Evolutionary conservation across 2,113 vertebrate species (phyloP).

Genomic region (Embiotoca jacksoni): DNA sequence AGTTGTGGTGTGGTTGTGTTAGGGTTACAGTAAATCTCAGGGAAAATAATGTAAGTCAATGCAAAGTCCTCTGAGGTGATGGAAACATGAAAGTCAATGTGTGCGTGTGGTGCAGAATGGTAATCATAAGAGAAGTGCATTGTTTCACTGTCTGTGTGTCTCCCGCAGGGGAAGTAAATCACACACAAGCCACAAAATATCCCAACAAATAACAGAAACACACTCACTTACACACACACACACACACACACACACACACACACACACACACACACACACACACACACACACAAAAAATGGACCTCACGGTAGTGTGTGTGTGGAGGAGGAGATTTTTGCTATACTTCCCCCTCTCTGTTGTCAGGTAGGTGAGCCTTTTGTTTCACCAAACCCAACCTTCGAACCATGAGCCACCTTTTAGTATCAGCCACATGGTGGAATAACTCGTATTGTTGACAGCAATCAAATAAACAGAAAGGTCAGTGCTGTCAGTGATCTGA

Average conservation of each 20-base stretch:
- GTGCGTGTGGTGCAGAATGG: not conserved
- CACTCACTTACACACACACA: conserved; percentile 8
- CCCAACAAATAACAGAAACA: conserved; percentile 26
- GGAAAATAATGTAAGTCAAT: not conserved
- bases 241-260: conserved; percentile 38
- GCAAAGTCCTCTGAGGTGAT: not conserved
- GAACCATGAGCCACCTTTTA: conserved; percentile 45
- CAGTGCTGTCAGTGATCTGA: conserved; percentile 7
- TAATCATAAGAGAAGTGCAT: conserved; percentile 64
- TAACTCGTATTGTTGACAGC: conserved; percentile 36
- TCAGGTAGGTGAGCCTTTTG: conserved; percentile 21
- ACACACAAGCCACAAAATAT: conserved; percentile 55
- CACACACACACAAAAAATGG: conserved; percentile 37
- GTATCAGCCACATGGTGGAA: conserved; percentile 46
- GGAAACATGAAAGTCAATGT: conserved; percentile 3
- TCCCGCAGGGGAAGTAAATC: conserved; percentile 65
- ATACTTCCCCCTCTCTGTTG: conserved; percentile 51
- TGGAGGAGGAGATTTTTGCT: conserved; percentile 44
- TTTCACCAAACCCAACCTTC: conserved; percentile 47
- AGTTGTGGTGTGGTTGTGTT: not conserved
- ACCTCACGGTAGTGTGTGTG: conserved; percentile 34
- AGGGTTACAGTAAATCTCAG: not conserved
- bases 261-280: conserved; percentile 28
- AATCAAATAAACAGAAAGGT: conserved; percentile 61
- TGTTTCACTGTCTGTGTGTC: conserved; percentile 64